Evolutionary conservation across 2,888 invertebrate species (phyloP).

Genomic region (Heliconius ismenius): DNA sequence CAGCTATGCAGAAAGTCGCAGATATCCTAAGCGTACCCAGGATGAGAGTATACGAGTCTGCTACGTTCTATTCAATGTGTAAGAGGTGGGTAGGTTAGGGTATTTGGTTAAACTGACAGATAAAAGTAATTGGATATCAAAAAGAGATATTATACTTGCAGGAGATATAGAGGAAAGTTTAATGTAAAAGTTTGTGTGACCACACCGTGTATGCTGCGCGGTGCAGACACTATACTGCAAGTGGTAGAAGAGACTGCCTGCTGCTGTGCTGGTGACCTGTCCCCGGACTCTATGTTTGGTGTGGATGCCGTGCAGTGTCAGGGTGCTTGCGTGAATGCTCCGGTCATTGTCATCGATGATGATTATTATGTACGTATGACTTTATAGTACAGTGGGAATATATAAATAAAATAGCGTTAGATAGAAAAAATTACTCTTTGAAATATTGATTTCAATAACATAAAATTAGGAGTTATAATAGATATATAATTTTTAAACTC

Average conservation of each 20-base stretch:
- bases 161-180: conserved; percentile 64
- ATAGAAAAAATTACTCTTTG: no score
- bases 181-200: conserved; percentile 69
- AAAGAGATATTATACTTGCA: conserved; percentile 45
- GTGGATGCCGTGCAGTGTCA: conserved; percentile 70
- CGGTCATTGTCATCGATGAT: conserved; percentile 67
- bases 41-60: conserved; percentile 71
- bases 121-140: background rate
- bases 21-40: conserved; percentile 64
- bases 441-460: background rate
- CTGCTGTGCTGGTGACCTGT: conserved; percentile 60
- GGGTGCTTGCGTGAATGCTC: conserved; percentile 74
- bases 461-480: no score
- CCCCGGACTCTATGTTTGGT: conserved; percentile 64
- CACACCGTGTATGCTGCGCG: conserved; percentile 73
- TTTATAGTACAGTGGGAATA: background rate
- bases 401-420: background rate
- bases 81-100: conserved; percentile 56
- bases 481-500: background rate
- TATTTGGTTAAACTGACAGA: background rate
- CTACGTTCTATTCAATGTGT: conserved; percentile 69
- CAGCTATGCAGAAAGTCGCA: conserved; percentile 73
- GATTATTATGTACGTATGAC: conserved; percentile 67
- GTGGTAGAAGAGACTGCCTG: conserved; percentile 62
- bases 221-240: conserved; percentile 60